phyloP scores from a whole-genome alignment of 2,888 invertebrate species.

The Timema podura region DNA sequence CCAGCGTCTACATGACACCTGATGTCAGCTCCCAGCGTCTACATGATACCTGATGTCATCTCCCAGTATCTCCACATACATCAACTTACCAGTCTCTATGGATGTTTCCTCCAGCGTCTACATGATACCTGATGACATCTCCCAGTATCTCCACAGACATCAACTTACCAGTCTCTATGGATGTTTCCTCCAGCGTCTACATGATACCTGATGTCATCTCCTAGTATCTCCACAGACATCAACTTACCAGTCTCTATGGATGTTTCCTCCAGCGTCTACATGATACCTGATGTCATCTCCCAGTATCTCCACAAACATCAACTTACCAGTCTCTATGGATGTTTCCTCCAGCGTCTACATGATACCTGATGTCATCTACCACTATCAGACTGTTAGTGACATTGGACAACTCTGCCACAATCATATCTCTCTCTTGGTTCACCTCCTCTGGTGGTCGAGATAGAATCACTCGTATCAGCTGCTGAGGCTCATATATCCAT shows the following conservation, averaged over 20 bases:
- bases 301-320: not conserved
- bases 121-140: conserved; percentile 71
- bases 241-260: conserved; percentile 64
- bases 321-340: conserved; percentile 65
- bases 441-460: conserved; percentile 78
- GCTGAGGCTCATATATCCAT: conserved; percentile 84
- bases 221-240: conserved; percentile 55
- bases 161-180: conserved; percentile 62
- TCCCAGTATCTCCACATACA: not conserved
- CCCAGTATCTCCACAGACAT: conserved; percentile 59
- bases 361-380: conserved; percentile 71
- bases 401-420: conserved; percentile 66
- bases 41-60: conserved; percentile 16
- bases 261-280: conserved; percentile 49
- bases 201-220: conserved; percentile 73
- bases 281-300: conserved; percentile 11
- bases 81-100: conserved; percentile 62
- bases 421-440: conserved; percentile 63
- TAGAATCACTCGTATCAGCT: conserved; percentile 78
- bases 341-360: conserved; percentile 59
- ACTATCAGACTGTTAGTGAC: conserved; percentile 76
- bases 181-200: conserved; percentile 59
- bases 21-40: conserved; percentile 75
- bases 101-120: conserved; percentile 57
- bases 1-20: conserved; percentile 66